A percentile compares a stretch with the other conserved stretches of the same genome.
These are phyloP conservation scores for Dinocampus coccinellae DNA, from an alignment of 2,888 invertebrate species.

Conservation along the genomic window DNA sequence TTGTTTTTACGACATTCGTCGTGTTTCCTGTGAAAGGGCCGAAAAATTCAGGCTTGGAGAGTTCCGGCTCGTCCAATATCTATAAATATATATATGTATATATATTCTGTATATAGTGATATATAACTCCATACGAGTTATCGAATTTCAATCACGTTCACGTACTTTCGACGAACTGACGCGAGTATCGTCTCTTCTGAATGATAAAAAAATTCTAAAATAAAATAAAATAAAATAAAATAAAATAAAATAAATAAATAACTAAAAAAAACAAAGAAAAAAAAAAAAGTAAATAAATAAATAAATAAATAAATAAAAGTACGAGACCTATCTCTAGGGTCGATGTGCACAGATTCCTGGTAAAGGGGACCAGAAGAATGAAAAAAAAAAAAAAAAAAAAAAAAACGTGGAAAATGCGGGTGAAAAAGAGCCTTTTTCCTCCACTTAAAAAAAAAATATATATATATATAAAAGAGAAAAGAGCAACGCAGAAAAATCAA, in stretches of 20 bases:
- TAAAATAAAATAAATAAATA: too few relatives aligned
- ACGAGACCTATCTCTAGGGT: slow-evolving; percentile 17
- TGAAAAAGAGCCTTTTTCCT: slow-evolving; percentile 35
- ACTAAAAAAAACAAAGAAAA: too few relatives aligned
- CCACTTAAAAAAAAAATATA: slow-evolving; percentile 4
- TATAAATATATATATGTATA: too few relatives aligned
- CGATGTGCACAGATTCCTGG: slow-evolving; percentile 17
- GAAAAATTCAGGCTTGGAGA: slow-evolving; percentile 8
- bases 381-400: slow-evolving; percentile 31
- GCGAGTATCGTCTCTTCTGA: slow-evolving; percentile 8
- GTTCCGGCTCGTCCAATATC: slow-evolving; percentile 23
- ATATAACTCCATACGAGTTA: slow-evolving; percentile 38
- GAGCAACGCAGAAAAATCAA: not conserved
- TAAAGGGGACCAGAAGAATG: not conserved
- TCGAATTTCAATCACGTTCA: slow-evolving; percentile 57
- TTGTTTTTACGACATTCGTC: slow-evolving; percentile 18
- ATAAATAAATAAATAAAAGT: slow-evolving; percentile 26
- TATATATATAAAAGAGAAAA: not conserved
- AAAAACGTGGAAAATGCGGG: slow-evolving; percentile 37
- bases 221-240: too few relatives aligned
- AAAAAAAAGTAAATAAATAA: slow-evolving; percentile 27
- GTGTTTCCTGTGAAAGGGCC: slow-evolving; percentile 11
- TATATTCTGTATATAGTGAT: slow-evolving; percentile 11
- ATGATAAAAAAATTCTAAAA: too few relatives aligned
- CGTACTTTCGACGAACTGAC: slow-evolving; percentile 48